These are phyloP conservation scores for Agrochola macilenta DNA, from an alignment of 2,888 invertebrate genomes.

Conservation along the genomic window DNA sequence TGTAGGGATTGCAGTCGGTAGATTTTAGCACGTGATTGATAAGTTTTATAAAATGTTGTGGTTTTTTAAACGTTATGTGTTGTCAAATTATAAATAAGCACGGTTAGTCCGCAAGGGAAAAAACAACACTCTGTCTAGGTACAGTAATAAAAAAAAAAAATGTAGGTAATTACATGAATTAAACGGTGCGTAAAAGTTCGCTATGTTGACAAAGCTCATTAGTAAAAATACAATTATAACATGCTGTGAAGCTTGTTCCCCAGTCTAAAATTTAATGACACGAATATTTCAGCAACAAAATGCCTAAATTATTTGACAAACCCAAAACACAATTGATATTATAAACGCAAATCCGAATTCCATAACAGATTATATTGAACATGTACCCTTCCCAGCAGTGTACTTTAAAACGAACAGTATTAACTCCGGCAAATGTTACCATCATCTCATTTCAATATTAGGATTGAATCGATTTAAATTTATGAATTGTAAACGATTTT, in stretches of 20 bases:
- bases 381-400: slow-evolving; percentile 35
- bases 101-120: no score
- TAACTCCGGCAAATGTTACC: slow-evolving; percentile 54
- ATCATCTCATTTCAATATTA: slow-evolving; percentile 63
- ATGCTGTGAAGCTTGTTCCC: no score
- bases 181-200: not conserved
- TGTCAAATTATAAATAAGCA: no score
- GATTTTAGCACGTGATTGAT: not conserved
- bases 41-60: not conserved
- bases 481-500: slow-evolving; percentile 64
- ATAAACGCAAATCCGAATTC: slow-evolving; percentile 39
- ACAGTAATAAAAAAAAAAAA: not conserved
- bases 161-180: not conserved
- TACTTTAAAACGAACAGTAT: slow-evolving; percentile 54
- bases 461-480: slow-evolving; percentile 68
- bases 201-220: not conserved
- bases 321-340: slow-evolving; percentile 48
- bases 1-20: not conserved
- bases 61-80: not conserved
- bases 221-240: not conserved
- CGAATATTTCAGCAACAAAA: not conserved
- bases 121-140: no score
- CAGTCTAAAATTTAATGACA: not conserved
- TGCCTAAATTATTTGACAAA: slow-evolving; percentile 31
- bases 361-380: slow-evolving; percentile 34